Evolutionary conservation across 1,140 invertebrate genomes (phyloP).

Genomic region (Drosophila leontia): DNA sequence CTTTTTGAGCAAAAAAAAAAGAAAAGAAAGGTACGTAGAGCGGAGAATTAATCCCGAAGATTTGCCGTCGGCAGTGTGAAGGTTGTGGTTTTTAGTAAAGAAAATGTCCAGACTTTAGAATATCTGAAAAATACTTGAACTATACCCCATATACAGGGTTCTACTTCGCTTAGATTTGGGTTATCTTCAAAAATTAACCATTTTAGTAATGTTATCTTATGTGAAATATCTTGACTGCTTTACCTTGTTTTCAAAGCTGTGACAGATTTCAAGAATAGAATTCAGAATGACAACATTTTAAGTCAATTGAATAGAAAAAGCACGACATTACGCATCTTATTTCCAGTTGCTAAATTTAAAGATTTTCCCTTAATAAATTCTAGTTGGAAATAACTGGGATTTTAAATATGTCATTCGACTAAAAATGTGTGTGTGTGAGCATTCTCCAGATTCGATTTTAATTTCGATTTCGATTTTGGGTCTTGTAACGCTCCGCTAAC

Average conservation of each 20-base stretch:
- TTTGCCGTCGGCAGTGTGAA: constrained; percentile 30
- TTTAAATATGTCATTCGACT: too few species aligned
- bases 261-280: background rate
- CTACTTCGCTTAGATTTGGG: background rate
- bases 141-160: background rate
- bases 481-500: background rate
- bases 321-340: background rate
- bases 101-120: background rate
- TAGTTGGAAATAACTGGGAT: background rate
- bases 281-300: background rate
- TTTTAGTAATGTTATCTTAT: too few species aligned
- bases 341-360: background rate
- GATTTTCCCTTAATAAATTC: background rate
- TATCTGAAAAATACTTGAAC: background rate
- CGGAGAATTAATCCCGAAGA: background rate
- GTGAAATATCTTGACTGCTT: too few species aligned
- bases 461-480: background rate
- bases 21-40: constrained; percentile 26
- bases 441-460: background rate
- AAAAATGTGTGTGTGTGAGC: background rate
- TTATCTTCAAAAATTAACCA: background rate
- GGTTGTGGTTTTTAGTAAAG: background rate
- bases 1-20: constrained; percentile 5
- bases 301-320: background rate
- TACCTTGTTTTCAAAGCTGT: background rate